Percentiles rank a stretch among this genome's conserved stretches.
phyloP scores from a whole-genome alignment of 2,797 vertebrate species.

The Tolypeutes matacus region DNA sequence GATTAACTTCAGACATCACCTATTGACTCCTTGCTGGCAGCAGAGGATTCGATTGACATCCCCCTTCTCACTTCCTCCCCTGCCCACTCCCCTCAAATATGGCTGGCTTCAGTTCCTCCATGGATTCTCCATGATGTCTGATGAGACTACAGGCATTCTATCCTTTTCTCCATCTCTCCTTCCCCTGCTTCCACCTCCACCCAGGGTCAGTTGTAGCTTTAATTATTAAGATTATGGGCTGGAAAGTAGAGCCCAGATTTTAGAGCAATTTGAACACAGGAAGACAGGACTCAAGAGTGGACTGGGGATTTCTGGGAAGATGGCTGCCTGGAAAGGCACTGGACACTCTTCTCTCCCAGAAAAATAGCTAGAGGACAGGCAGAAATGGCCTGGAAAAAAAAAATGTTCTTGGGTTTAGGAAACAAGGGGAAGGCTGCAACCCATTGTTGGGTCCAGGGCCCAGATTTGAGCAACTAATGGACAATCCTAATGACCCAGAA shows the following conservation, averaged over 20 bases:
- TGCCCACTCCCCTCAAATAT: fast-evolving
- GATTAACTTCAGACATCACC: neutral
- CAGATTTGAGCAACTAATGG: too few relatives aligned
- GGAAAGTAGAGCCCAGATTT: neutral
- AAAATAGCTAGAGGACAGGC: too few relatives aligned
- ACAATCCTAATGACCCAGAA: too few relatives aligned
- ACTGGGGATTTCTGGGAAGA: neutral
- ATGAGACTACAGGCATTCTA: fast-evolving
- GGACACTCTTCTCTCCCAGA: too few relatives aligned
- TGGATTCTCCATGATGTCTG: neutral
- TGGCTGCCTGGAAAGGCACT: too few relatives aligned
- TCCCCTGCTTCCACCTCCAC: neutral
- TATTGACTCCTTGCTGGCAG: neutral
- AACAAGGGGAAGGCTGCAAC: too few relatives aligned
- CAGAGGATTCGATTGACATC: neutral
- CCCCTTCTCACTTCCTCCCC: too few relatives aligned
- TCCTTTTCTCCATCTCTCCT: neutral
- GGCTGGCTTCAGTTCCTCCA: neutral
- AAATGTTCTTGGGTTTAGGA: too few relatives aligned
- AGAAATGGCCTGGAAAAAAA: too few relatives aligned
- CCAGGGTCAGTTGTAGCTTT: neutral
- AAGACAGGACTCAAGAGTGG: neutral
- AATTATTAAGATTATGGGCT: neutral
- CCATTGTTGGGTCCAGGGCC: too few relatives aligned
- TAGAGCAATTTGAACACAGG: neutral